Conservation (phyloP, 1,140 invertebrate species). For the Nylanderia fulva region DNA sequence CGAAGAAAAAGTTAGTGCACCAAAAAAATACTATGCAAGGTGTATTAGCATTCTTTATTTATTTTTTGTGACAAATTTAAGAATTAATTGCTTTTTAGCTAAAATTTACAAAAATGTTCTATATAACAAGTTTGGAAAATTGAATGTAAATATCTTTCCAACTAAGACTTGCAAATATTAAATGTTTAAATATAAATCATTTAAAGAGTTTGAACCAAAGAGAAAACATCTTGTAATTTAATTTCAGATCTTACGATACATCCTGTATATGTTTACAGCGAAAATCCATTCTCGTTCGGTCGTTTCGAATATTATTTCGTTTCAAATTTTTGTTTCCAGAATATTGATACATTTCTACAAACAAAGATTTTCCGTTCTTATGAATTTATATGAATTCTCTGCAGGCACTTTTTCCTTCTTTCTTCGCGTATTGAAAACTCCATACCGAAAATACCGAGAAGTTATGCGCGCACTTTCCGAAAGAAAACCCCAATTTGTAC, state of each 20-base stretch:
- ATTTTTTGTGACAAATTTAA: background rate
- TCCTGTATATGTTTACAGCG: background rate
- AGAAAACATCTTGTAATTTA: background rate
- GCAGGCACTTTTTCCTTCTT: slow-evolving; percentile 34
- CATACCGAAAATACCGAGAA: slow-evolving; percentile 54
- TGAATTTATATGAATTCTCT: slow-evolving; percentile 50
- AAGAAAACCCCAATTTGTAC: slow-evolving; percentile 52
- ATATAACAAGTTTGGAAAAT: background rate
- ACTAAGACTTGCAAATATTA: background rate
- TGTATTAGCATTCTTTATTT: too few species aligned
- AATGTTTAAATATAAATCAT: background rate
- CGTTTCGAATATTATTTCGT: background rate
- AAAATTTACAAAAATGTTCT: background rate
- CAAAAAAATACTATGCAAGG: background rate
- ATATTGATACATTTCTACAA: slow-evolving; percentile 31
- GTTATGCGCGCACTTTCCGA: slow-evolving; percentile 48
- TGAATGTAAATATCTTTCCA: background rate
- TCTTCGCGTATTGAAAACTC: slow-evolving; percentile 47
- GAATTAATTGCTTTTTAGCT: background rate
- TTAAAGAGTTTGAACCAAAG: background rate
- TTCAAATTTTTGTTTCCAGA: slow-evolving; percentile 38
- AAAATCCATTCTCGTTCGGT: slow-evolving; percentile 40
- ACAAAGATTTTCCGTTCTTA: slow-evolving; percentile 36
- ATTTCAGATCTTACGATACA: slow-evolving; percentile 23
- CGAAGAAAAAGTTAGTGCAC: background rate